Conservation (phyloP, 2,888 invertebrate genomes). For the Torymus texanus region DNA sequence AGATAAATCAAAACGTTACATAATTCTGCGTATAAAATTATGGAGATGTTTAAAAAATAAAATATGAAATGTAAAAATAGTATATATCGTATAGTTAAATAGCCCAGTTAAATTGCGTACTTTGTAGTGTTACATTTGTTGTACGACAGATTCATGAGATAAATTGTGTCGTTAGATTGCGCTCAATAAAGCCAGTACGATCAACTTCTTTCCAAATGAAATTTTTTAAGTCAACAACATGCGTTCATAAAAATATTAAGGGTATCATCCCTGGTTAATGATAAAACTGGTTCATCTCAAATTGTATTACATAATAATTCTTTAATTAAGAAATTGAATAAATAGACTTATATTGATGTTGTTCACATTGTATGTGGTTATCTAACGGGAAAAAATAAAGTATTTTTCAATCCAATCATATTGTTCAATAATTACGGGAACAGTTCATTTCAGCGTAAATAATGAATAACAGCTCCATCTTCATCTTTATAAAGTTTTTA, state of each 20-base stretch:
- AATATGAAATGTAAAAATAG: neutral
- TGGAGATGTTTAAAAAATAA: too few relatives aligned
- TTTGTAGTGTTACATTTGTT: conserved; percentile 35
- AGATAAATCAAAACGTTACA: too few relatives aligned
- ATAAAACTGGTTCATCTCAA: too few relatives aligned
- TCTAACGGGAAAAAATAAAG: too few relatives aligned
- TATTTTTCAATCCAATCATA: neutral
- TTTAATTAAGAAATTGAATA: too few relatives aligned
- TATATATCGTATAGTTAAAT: neutral
- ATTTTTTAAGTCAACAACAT: conserved; percentile 33
- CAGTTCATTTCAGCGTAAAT: neutral
- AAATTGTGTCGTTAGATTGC: conserved; percentile 50
- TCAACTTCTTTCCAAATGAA: conserved; percentile 49
- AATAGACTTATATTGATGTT: too few relatives aligned
- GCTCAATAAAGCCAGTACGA: conserved; percentile 54
- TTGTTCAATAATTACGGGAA: neutral
- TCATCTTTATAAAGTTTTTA: too few relatives aligned
- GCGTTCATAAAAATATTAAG: neutral
- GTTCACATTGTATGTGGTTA: too few relatives aligned
- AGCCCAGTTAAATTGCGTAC: conserved; percentile 12
- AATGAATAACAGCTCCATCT: neutral
- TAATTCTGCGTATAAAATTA: too few relatives aligned
- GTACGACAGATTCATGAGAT: conserved; percentile 39
- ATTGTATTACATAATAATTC: too few relatives aligned
- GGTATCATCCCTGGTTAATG: too few relatives aligned